A percentile compares a stretch with the other conserved stretches of the same genome.
phyloP scores from a whole-genome alignment of 2,113 vertebrate species.

The Miniopterus natalensis region DNA sequence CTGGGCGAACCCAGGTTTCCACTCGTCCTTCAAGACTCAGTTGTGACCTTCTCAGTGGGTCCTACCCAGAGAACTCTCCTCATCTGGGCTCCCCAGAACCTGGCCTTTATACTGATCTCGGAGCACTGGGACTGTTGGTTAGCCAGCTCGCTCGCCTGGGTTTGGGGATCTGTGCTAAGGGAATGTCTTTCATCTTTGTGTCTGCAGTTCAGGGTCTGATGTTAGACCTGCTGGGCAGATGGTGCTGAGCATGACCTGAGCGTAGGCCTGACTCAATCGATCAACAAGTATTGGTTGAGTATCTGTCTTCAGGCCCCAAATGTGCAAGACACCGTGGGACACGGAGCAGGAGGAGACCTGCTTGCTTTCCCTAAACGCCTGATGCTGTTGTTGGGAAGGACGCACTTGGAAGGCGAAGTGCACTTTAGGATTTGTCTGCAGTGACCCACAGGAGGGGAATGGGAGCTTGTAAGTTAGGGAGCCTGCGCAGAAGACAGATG shows the following conservation, averaged over 20 bases:
- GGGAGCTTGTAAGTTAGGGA: background rate
- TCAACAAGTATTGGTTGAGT: background rate
- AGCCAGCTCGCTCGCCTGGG: background rate
- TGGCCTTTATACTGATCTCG: background rate
- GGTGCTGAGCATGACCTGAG: background rate
- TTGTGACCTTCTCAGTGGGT: background rate
- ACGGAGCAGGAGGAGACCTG: background rate
- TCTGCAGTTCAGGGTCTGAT: background rate
- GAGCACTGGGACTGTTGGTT: no score
- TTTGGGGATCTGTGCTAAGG: background rate
- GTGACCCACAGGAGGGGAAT: background rate
- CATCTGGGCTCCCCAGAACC: background rate
- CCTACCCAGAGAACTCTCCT: background rate
- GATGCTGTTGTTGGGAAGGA: background rate
- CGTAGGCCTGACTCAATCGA: background rate
- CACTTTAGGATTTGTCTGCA: background rate
- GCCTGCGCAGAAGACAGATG: background rate
- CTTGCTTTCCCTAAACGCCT: background rate
- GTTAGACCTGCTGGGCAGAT: background rate
- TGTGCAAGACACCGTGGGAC: background rate
- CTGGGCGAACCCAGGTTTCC: background rate
- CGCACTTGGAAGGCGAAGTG: background rate
- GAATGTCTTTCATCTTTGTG: background rate
- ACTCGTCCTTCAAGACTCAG: background rate
- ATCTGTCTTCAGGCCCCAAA: background rate